Percentiles rank a stretch among this genome's conserved stretches.
phyloP scores from a whole-genome alignment of 2,113 vertebrate species.

The Hyaena hyaena region DNA sequence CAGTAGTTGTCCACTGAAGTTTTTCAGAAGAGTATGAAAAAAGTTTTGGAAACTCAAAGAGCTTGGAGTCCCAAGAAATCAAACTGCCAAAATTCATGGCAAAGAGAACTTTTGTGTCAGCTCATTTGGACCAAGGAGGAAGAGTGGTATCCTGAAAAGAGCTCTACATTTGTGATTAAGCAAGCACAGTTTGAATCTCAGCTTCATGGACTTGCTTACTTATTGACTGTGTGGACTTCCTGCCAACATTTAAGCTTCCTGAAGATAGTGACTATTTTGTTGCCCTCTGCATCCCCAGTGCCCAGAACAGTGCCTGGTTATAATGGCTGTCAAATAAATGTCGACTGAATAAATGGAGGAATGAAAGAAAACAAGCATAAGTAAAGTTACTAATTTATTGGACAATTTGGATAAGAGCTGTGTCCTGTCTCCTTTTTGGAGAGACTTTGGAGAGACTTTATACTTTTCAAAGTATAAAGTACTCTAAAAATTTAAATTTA shows the following conservation, averaged over 20 bases:
- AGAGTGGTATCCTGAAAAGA: neutral
- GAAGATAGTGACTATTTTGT: neutral
- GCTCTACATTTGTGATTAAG: neutral
- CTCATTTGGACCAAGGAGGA: neutral
- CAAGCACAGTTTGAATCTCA: neutral
- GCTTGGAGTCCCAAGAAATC: neutral
- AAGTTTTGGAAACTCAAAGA: constrained; percentile 31
- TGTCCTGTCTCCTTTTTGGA: neutral
- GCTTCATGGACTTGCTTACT: neutral
- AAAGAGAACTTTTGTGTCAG: neutral
- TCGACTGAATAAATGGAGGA: neutral
- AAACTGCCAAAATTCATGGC: neutral
- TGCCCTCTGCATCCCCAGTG: neutral
- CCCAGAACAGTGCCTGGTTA: neutral
- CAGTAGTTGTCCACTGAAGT: neutral
- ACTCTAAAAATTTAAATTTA: constrained; percentile 62
- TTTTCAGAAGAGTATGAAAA: neutral
- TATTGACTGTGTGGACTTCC: neutral
- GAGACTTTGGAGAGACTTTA: too few relatives aligned
- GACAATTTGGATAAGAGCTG: neutral
- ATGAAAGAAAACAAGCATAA: neutral
- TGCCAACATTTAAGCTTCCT: neutral
- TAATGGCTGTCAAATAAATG: neutral
- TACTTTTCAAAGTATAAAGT: constrained; percentile 1
- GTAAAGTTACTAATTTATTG: constrained; percentile 40